Evolutionary conservation across 2,113 vertebrate species (phyloP), one percentile per base, ranked within the genome.

Genomic region (Rhadina sibilatrix): DNA sequence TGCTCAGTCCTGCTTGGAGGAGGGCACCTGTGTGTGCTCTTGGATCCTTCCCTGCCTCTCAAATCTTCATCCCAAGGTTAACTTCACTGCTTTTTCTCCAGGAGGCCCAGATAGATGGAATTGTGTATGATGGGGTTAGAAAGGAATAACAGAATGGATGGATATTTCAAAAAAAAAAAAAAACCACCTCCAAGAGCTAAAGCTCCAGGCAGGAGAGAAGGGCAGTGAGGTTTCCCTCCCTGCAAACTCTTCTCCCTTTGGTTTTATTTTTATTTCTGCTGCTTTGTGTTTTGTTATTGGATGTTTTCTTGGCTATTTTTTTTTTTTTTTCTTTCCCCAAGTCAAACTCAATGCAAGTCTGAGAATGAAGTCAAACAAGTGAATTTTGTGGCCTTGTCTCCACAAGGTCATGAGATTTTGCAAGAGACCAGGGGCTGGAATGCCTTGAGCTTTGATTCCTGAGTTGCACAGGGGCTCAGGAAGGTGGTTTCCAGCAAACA

Each of bases 321-420:
- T 38, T 49, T 14, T 49, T 50, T 27, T 52, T 54, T 15, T 4
- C 17, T 20, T 44, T 3, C 24, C 50, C 38, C 1, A 5, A 85
- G 70, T 90, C 87, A 80, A 90, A 86, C 63, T 49, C 63, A 28
- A 54, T 52, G 75, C 59, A 90, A 90, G 90, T 54, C 93, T 86
- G 92, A 96, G 92, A 96, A 96, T 92, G 94, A 96, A 95, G 95
- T 56, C 10, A 4, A 96, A 88, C 93, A 83, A 96, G 93, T 81
- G 95, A 83, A 90, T 96, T 92, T 80, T 22, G 87, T 77, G 76
- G 93, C 93, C 85, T 94, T 90, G 82, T 59, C 63, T 76, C 12
- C 63, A 6, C 31, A 9, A 92, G 94, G 93, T 94, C 95, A 64
- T 24, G 71, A 86, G 96, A 78, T 97, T 90, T 93, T 96, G 93